phyloP scores from a whole-genome alignment of 2,888 invertebrate genomes.

The Perithous albicinctus region DNA sequence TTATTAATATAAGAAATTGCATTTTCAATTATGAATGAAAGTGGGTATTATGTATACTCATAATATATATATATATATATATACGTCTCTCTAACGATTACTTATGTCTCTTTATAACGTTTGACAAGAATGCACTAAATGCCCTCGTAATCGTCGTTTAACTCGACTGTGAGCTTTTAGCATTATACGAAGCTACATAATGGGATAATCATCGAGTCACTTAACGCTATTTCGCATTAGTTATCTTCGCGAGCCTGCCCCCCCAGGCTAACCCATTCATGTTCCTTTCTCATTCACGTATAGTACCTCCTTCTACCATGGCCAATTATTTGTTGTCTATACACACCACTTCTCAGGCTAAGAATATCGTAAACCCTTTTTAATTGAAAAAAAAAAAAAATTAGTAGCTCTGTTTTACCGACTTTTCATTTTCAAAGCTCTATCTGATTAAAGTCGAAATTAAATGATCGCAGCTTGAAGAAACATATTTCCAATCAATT shows the following conservation, averaged over 20 bases:
- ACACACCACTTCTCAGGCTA: not conserved
- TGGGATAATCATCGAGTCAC: constrained; percentile 71
- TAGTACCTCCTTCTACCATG: not conserved
- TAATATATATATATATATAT: not conserved
- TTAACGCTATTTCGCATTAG: constrained; percentile 72
- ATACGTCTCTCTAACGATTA: constrained; percentile 36
- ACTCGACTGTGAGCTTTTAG: constrained; percentile 69
- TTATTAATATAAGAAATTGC: not conserved
- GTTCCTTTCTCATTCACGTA: constrained; percentile 37
- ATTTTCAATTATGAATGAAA: not conserved
- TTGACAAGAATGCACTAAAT: constrained; percentile 65
- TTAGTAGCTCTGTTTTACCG: too few species aligned
- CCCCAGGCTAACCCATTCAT: constrained; percentile 48
- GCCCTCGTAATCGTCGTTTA: constrained; percentile 65
- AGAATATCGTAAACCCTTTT: not conserved
- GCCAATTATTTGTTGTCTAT: not conserved
- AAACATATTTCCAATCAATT: too few species aligned
- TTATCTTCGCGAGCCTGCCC: constrained; percentile 64
- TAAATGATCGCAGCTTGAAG: too few species aligned
- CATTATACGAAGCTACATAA: constrained; percentile 69
- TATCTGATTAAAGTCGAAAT: too few species aligned
- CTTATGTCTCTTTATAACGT: constrained; percentile 59
- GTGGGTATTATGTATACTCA: not conserved
- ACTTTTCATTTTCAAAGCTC: too few species aligned
- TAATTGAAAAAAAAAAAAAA: too few species aligned